Evolutionary conservation across 2,797 vertebrate species (phyloP).

Genomic region (Acipenser ruthenus): DNA sequence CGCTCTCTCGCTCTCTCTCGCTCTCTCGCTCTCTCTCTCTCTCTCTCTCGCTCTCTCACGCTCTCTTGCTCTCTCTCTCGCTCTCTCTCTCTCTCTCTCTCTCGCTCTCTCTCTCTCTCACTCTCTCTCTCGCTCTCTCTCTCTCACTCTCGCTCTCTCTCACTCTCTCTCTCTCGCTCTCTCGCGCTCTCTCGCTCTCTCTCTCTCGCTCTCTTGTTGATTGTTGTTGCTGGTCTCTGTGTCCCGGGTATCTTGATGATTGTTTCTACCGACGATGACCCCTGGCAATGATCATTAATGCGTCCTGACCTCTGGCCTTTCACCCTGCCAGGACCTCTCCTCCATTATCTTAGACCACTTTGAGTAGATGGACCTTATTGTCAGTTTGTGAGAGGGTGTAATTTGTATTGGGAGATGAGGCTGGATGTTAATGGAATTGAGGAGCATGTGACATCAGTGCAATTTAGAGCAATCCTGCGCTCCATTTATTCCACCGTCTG

Average conservation of each 20-base stretch:
- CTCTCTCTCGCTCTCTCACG: too few species aligned
- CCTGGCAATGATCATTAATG: conserved; percentile 26
- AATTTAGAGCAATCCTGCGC: conserved; percentile 4
- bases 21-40: too few species aligned
- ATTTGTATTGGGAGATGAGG: conserved; percentile 23
- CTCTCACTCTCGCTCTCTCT: too few species aligned
- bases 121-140: too few species aligned
- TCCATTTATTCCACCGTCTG: background rate
- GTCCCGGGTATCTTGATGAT: background rate
- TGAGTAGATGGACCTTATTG: conserved; percentile 18
- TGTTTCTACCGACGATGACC: conserved; percentile 11
- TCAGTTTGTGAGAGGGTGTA: conserved; percentile 16
- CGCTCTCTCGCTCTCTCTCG: too few species aligned
- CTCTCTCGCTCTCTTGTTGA: too few species aligned
- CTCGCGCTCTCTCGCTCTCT: too few species aligned
- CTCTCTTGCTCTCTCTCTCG: too few species aligned
- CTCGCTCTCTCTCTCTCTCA: too few species aligned
- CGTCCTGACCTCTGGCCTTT: conserved; percentile 24
- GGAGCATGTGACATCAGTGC: background rate
- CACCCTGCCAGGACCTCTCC: conserved; percentile 13
- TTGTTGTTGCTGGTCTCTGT: background rate
- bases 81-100: too few species aligned
- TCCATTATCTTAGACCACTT: conserved; percentile 17
- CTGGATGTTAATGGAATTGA: conserved; percentile 20
- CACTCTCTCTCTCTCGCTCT: too few species aligned